phyloP scores from a whole-genome alignment of 1,140 invertebrate species.

The Choristoneura fumiferana region DNA sequence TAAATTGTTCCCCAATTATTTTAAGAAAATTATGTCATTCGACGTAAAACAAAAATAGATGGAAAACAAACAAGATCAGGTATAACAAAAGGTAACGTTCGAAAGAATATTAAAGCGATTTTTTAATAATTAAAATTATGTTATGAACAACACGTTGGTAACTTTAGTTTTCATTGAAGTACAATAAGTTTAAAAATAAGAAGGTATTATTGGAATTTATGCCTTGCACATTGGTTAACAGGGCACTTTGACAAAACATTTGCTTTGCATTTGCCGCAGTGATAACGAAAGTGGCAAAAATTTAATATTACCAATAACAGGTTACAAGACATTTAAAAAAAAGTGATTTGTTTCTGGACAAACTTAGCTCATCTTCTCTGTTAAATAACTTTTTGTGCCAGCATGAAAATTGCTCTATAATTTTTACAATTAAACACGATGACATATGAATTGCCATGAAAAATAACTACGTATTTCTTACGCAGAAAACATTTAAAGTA shows the following conservation, averaged over 20 bases:
- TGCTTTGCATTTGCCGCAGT: no score
- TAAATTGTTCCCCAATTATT: constrained; percentile 71
- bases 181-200: constrained; percentile 38
- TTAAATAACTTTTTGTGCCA: no score
- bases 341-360: no score
- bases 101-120: constrained; percentile 65
- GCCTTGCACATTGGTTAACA: constrained; percentile 6
- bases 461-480: constrained; percentile 12
- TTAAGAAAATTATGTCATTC: constrained; percentile 46
- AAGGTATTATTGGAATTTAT: constrained; percentile 7
- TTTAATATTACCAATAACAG: no score
- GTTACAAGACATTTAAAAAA: no score
- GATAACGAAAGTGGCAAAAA: no score
- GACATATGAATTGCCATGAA: neutral
- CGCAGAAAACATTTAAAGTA: constrained; percentile 6
- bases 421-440: no score
- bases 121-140: constrained; percentile 58
- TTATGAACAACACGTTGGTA: constrained; percentile 73
- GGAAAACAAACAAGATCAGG: constrained; percentile 65
- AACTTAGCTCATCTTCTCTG: no score
- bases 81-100: constrained; percentile 72
- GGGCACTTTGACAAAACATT: constrained; percentile 3
- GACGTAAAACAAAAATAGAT: constrained; percentile 57
- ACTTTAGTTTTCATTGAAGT: constrained; percentile 63
- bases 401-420: no score